Base-by-base conservation (phyloP, 30 jellyfish, hydroid and myxozoan species). In the Phacellophora camtschatica region DNA sequence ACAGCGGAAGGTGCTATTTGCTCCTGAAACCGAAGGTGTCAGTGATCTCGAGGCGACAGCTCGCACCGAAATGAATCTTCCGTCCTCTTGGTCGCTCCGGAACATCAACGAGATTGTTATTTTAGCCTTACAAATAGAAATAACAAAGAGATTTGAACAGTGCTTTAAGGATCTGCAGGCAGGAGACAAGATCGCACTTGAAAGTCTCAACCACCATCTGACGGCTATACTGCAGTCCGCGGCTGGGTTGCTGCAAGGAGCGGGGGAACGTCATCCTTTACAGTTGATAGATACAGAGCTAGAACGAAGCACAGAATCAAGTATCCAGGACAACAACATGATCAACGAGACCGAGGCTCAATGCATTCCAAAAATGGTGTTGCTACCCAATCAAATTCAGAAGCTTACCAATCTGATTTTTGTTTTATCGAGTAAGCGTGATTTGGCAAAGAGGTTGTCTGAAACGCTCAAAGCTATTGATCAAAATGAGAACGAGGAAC, bases 1-100 rank as follows among this genome's bases (percentile, higher is more conserved):
- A 24, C 91, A 80, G 51, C 68, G 91, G 11, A 80, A 80, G 29
- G 91, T 80, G 22, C n/a, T 80, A 4, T 80, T 80, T 51, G 91
- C 91, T 1, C 69, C 82, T 43, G 91, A 80, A 37, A 53, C 91
- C 3, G 82, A 63, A 43, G 78, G 57, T 4, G 82, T 46, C 22
- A 32, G 56, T 0, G 74, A 80, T 23, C 77, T 80, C 15, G 91
- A 80, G 24, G 58, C 65, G 12, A 66, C 91, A 0, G 84, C 91
- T 0, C 91, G 72, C 34, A 59, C 68, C 13, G 91, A 65, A 1
- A 80, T 65, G 56, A 80, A 54, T 29, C 74, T 80, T 35, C 91
- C 82, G 28, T 46, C 91, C 18, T 80, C 91, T 0, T 80, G 91
- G 91, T 80, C 84, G 18, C 75, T 65, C 63, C 48, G 77, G 20